Base-by-base conservation (phyloP, 2,797 vertebrate species). In the Fistularia commersonii region DNA sequence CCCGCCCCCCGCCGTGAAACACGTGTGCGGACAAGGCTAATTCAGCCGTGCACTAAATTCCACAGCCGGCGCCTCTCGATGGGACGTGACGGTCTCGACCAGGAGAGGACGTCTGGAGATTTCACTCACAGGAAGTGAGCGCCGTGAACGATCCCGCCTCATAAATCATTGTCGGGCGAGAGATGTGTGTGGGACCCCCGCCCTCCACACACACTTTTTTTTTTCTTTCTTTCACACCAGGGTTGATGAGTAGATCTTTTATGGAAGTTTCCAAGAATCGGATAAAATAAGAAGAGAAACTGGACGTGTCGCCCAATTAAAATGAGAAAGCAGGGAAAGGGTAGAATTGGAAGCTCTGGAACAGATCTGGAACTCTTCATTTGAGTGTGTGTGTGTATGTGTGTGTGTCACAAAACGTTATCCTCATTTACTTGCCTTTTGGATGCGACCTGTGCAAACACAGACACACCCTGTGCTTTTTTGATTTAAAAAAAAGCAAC, bases 111-210 rank as follows among this genome's bases (percentile, higher is more conserved):
- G 88, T 91, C 89, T 91, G 84, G 88, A 84, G 77, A 86, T 69
- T 85, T 65, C 86, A 74, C 85, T 85, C 68, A 86, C 88, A 90
- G 91, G 90, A 92, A 91, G 90, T 88, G 84, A 85, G 90, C 72
- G 84, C 88, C 89, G 87, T 87, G 89, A 91, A 80, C 71, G 88
- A 83, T 91, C 88, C 84, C 80, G 72, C 66, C 56, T 85, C 87
- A 85, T 94, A 91, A 91, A 91, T 93, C 90, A 89, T 84, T 89
- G 88, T 74, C 40, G 10, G 57, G 51, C 52, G 41, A 41, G 43
- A 53, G 8, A 12, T 42, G 41, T 45, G 71, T 72, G 35, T 76
- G 70, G 72, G 63, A 67, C 75, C 2, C 23, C 2, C 23, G 4
- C 23, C 2, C 23, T 2, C 23, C 23, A 23, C 23, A 23, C 23